Conservation (phyloP, 2,888 invertebrate species). For the Tetranychus truncatus region DNA sequence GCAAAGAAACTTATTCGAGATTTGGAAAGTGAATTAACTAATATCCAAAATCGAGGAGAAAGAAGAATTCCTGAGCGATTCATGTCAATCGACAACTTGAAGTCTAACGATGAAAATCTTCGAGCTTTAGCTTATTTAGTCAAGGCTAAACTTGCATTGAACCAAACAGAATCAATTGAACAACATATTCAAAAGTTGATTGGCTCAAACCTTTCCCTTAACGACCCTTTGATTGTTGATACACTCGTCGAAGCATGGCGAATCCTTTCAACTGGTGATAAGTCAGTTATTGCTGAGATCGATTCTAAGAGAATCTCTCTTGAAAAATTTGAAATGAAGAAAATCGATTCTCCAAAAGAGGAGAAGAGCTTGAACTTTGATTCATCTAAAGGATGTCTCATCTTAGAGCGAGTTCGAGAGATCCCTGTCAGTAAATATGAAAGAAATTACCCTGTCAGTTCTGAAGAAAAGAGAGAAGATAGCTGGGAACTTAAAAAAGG, state of each 20-base stretch:
- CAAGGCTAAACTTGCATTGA: background rate
- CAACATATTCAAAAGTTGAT: background rate
- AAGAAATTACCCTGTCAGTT: background rate
- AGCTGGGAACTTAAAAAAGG: background rate
- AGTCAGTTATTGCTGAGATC: no score
- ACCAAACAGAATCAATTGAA: background rate
- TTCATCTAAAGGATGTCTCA: background rate
- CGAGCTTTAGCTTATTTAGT: background rate
- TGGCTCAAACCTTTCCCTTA: background rate
- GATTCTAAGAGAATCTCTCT: no score
- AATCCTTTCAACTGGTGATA: background rate
- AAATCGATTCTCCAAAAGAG: no score
- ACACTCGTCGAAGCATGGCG: background rate
- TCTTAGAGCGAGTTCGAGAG: background rate
- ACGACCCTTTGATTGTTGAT: background rate
- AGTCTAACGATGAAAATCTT: background rate
- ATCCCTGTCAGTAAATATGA: background rate
- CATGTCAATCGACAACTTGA: background rate
- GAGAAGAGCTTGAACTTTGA: background rate
- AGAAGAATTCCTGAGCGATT: background rate
- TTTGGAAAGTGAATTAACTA: background rate
- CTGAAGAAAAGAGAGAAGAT: background rate
- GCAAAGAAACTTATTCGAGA: background rate
- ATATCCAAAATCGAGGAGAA: background rate
- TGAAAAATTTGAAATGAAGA: no score